These are phyloP conservation scores for Boulengeromyrus knoepffleri DNA, from an alignment of 2,113 vertebrate species.

Conservation along the genomic window DNA sequence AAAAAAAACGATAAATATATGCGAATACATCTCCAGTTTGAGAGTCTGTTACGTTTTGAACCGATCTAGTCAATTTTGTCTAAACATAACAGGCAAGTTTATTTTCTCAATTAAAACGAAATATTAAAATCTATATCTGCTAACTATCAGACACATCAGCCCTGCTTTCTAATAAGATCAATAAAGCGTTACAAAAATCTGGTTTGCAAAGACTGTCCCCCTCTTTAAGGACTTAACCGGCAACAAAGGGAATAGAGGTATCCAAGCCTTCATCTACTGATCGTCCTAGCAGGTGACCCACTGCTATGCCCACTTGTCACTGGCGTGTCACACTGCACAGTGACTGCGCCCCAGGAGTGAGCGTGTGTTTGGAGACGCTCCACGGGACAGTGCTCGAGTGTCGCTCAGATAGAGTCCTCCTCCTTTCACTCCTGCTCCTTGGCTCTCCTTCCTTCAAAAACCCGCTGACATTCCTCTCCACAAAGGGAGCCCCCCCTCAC, in stretches of 20 bases:
- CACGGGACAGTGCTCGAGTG: neutral
- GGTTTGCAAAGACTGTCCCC: neutral
- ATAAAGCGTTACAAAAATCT: neutral
- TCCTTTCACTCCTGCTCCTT: neutral
- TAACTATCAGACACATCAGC: neutral
- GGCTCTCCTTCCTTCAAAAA: slow-evolving; percentile 8
- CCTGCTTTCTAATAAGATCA: neutral
- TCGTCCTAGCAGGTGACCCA: neutral
- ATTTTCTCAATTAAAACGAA: neutral
- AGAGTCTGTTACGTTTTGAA: neutral
- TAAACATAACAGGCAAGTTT: neutral
- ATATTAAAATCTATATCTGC: neutral
- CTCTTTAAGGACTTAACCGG: neutral
- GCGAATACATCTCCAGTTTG: neutral
- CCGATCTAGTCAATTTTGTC: neutral
- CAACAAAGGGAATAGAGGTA: neutral
- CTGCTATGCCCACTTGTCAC: neutral
- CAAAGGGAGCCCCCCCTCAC: neutral
- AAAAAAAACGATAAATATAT: neutral
- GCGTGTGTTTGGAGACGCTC: neutral
- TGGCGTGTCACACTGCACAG: neutral
- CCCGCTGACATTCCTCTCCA: slow-evolving; percentile 5
- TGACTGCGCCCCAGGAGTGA: neutral
- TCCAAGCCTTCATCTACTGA: neutral
- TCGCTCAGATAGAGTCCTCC: neutral